phyloP scores from a whole-genome alignment of 1,140 invertebrate genomes.

The Nasonia giraulti region DNA sequence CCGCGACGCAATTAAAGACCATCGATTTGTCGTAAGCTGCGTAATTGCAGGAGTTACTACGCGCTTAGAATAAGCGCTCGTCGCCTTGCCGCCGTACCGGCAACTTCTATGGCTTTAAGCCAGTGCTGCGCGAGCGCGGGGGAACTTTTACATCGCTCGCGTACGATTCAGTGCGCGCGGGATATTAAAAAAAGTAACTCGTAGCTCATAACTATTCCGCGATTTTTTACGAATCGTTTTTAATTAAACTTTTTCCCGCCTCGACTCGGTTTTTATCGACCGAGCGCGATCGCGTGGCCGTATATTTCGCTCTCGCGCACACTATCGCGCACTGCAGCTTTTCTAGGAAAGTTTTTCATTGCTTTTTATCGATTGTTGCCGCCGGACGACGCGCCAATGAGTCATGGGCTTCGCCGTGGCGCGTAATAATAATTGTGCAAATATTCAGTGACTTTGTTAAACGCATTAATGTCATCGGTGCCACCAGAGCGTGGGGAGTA shows the following conservation, averaged over 20 bases:
- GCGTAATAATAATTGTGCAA: slow-evolving; percentile 41
- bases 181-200: slow-evolving; percentile 38
- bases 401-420: neutral
- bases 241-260: slow-evolving; percentile 33
- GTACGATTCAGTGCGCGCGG: neutral
- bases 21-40: slow-evolving; percentile 73
- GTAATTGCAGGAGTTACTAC: slow-evolving; percentile 73
- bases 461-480: slow-evolving; percentile 40
- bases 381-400: neutral
- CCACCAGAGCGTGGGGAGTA: slow-evolving; percentile 49
- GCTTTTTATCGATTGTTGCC: neutral
- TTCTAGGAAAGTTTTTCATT: neutral
- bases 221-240: slow-evolving; percentile 3
- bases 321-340: no score
- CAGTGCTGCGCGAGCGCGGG: neutral
- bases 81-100: slow-evolving; percentile 51
- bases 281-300: neutral
- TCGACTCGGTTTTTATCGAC: neutral
- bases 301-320: neutral
- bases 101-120: slow-evolving; percentile 40
- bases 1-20: slow-evolving; percentile 70
- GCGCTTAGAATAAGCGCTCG: slow-evolving; percentile 69
- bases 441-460: slow-evolving; percentile 48
- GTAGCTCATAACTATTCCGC: neutral
- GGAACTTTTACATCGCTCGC: slow-evolving; percentile 42